Percentiles rank a stretch among this genome's conserved stretches.
Evolutionary conservation across 1,140 invertebrate species (phyloP).

Genomic region (Xylocopa sonorina): DNA sequence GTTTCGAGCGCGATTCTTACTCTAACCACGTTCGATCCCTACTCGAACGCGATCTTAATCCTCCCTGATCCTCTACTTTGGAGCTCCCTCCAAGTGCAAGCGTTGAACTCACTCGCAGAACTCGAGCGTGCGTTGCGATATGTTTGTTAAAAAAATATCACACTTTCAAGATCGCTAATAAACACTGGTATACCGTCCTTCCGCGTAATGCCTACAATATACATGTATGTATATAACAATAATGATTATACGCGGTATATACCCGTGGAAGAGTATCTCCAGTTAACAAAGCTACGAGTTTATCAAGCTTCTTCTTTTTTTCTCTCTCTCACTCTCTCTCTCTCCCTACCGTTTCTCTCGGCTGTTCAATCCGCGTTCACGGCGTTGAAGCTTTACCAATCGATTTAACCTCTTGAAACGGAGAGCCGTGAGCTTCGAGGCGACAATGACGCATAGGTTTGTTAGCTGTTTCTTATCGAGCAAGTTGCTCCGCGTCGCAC

Average conservation of each 20-base stretch:
- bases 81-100: conserved; percentile 22
- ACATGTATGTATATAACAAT: conserved; percentile 52
- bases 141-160: conserved; percentile 67
- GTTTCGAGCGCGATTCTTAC: conserved; percentile 1
- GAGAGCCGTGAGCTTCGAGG: background rate
- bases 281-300: conserved; percentile 63
- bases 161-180: conserved; percentile 60
- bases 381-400: conserved; percentile 3
- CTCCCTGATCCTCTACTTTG: conserved; percentile 30
- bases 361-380: conserved; percentile 49
- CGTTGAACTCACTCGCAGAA: conserved; percentile 47
- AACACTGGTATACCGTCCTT: conserved; percentile 32
- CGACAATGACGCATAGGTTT: background rate
- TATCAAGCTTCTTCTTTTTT: conserved; percentile 42
- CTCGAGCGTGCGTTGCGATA: conserved; percentile 52
- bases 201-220: conserved; percentile 45
- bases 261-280: conserved; percentile 24
- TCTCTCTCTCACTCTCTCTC: too few species aligned
- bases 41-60: conserved; percentile 35
- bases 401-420: conserved; percentile 47
- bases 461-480: background rate
- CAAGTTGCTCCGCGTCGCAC: background rate
- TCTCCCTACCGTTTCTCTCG: conserved; percentile 36
- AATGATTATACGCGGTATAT: conserved; percentile 54
- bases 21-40: conserved; percentile 20